Base-by-base conservation (phyloP, 2,888 invertebrate species). In the Leptinotarsa rubiginosa region DNA sequence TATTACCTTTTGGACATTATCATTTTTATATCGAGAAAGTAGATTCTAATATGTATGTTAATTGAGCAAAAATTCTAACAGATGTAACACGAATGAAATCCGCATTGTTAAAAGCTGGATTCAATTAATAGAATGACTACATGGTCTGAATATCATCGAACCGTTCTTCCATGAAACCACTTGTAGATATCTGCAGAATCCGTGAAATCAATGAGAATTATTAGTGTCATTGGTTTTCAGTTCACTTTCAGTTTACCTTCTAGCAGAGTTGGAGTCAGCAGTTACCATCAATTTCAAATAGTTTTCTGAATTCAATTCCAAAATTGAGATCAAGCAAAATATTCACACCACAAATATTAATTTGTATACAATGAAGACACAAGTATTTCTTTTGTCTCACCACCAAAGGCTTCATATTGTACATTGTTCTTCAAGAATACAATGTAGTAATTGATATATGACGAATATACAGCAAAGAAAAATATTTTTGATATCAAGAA, bases 51-150 rank as follows among this genome's bases (percentile, higher is more conserved):
- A 67, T 67, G 49, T 67, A 67, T 52, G 49, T 69, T 73, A 73
- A 74, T 70, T 54, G 56, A 18, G 47, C 22, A 62, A 41, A 70
- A 67, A 70, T 69, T 47, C 22, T 52, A 74, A 70, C 74, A 74
- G 66, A 62, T 71, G 74, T 47, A 54, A 22, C 22, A 25, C 49
- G 64, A 41, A 41, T 25, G 12, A 31, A 25, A n/a, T 62, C 47
- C 41, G 18, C 56, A 22, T 62, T 16, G 31, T 62, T n/a, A 13
- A 62, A 62, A 31, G n/a, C 41, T 62, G 62, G n/a, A n/a, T 31
- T 62, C 62, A 62, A 62, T 62, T 62, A 62, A 25, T 62, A 22
- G 15, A 59, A 15, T 10, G 15, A 62, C n/a, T 62, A 12, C 15
- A 62, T 62, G 31, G 31, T 62, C 62, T 62, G 41, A 62, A 62